Evolutionary conservation across 2,797 vertebrate genomes (phyloP).

Genomic region (Craterocephalus amniculus): DNA sequence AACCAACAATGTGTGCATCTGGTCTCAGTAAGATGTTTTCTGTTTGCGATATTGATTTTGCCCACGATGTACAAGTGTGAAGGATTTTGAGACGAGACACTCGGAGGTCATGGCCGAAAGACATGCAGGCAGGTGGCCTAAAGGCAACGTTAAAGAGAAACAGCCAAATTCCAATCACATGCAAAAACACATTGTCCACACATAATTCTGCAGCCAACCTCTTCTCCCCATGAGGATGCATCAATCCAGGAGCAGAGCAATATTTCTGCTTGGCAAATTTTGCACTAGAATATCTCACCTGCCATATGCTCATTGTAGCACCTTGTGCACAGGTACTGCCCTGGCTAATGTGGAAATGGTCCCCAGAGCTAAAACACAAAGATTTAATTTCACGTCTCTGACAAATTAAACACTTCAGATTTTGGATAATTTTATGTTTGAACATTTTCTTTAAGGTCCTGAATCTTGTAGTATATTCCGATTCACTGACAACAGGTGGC

Average conservation of each 20-base stretch:
- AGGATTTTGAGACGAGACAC: slow-evolving; percentile 52
- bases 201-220: slow-evolving; percentile 37
- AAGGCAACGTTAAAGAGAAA: slow-evolving; percentile 22
- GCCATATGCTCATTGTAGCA: slow-evolving; percentile 31
- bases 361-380: slow-evolving; percentile 8
- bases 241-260: slow-evolving; percentile 13
- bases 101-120: slow-evolving; percentile 54
- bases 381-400: slow-evolving; percentile 11
- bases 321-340: slow-evolving; percentile 8
- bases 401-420: not conserved
- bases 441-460: not conserved
- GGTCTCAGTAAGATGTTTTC: slow-evolving; percentile 47
- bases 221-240: slow-evolving; percentile 13
- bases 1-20: slow-evolving; percentile 18
- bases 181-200: slow-evolving; percentile 41
- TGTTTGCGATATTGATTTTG: slow-evolving; percentile 60
- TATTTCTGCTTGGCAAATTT: slow-evolving; percentile 19
- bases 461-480: not conserved
- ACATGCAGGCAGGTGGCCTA: slow-evolving; percentile 34
- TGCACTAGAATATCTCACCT: slow-evolving; percentile 8
- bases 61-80: too few relatives aligned
- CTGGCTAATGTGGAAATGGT: slow-evolving; percentile 20
- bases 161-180: slow-evolving; percentile 36
- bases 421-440: not conserved
- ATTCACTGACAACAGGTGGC: slow-evolving; percentile 16